Evolutionary conservation across 2,888 invertebrate species (phyloP), one percentile per base, ranked within the genome.

Genomic region (Lapara coniferarum): DNA sequence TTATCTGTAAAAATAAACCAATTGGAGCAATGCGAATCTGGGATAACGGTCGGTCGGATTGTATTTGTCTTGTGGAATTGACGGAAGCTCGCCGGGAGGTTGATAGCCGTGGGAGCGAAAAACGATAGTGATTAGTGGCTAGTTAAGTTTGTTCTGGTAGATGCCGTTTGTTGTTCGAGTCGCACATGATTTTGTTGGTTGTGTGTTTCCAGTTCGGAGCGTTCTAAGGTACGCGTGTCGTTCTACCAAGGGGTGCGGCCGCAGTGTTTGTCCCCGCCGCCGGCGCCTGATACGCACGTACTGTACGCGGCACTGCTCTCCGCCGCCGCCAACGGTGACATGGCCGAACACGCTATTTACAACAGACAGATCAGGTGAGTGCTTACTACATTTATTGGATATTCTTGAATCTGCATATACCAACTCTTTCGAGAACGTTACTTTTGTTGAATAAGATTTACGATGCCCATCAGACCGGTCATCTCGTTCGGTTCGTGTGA

Each of bases 171-270:
- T 30, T n/a, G 58, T n/a, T 25, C 14, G 14, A 46, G 14, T 49
- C 13, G n/a, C 51, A 66, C 19, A n/a, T 51, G 63, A 63, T 66
- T 55, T 13, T 30, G 16, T 55, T 25, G 13, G 70, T 68, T 30
- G 13, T 66, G 72, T 74, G 57, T 68, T 95, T 95, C 63, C 95
- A 97, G 97, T 90, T 95, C 96, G 89, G 96, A 96, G 93, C 95
- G 96, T 85, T 96, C 96, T 79, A 96, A 96, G 90, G 97, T 97
- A 73, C 96, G 97, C 80, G 97, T 97, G 84, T 96, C 96, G 78
- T 97, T 97, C 94, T 97, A 96, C 94, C 97, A 97, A 94, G 96
- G 96, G 88, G 96, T 95, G 87, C 95, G 96, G 90, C 97, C 97
- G 75, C 96, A 96, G 94, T 95, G 95, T 90, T 90, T 94, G 80